phyloP scores from a whole-genome alignment of 2,797 vertebrate species.

The Meriones psammophilus region DNA sequence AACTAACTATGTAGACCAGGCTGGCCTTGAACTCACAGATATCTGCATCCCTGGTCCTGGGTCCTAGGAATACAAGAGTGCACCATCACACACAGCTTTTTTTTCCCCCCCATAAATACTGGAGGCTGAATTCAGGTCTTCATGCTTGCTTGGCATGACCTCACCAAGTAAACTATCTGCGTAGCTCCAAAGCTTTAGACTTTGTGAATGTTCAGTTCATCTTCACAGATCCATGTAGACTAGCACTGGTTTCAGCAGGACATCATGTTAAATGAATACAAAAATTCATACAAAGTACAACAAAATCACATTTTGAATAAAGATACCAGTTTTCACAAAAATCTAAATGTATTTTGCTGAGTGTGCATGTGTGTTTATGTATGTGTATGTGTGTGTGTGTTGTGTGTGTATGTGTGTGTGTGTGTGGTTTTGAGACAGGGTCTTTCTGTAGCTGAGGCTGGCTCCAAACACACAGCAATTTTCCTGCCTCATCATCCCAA shows the following conservation, averaged over 20 bases:
- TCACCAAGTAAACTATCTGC: background rate
- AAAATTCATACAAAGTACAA: background rate
- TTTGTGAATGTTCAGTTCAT: conserved; percentile 7
- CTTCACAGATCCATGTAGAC: background rate
- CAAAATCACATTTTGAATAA: conserved; percentile 4
- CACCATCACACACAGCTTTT: background rate
- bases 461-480: background rate
- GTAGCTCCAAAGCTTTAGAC: background rate
- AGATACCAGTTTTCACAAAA: conserved; percentile 6
- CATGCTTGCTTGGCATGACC: background rate
- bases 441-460: background rate
- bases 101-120: background rate
- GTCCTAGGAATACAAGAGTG: background rate
- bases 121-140: background rate
- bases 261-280: conserved; percentile 12
- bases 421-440: background rate
- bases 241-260: conserved; percentile 30
- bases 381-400: background rate
- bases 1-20: background rate
- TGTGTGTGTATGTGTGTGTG: background rate
- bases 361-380: too few relatives aligned
- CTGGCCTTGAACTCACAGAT: background rate
- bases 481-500: background rate
- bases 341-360: conserved; percentile 37
- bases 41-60: background rate